A percentile compares a stretch with the other conserved stretches of the same genome.
Evolutionary conservation across 2,888 invertebrate genomes (phyloP).

Genomic region (Latrodectus hesperus): DNA sequence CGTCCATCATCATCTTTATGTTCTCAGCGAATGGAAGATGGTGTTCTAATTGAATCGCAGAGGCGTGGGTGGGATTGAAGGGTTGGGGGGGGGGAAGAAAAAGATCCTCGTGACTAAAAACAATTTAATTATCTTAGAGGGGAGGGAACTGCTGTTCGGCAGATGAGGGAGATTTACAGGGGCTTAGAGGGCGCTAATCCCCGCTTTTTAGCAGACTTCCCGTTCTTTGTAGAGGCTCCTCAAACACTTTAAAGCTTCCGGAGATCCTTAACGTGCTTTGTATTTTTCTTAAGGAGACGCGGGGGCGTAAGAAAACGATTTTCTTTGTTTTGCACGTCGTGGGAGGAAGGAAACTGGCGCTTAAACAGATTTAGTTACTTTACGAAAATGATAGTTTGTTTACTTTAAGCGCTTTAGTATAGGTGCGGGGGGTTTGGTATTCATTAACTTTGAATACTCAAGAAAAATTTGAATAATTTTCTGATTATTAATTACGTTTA

Average conservation of each 20-base stretch:
- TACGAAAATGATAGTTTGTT: too few species aligned
- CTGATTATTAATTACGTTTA: too few species aligned
- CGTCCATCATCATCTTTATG: neutral
- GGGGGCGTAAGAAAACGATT: conserved; percentile 31
- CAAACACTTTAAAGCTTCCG: neutral
- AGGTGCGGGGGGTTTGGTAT: too few species aligned
- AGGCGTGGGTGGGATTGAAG: neutral
- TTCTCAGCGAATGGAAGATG: neutral
- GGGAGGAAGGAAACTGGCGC: too few species aligned
- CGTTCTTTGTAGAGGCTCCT: neutral
- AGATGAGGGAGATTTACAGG: conserved; percentile 22
- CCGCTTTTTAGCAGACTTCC: conserved; percentile 27
- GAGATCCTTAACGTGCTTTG: conserved; percentile 14
- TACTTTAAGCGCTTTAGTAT: too few species aligned
- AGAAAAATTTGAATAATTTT: too few species aligned
- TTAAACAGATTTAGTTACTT: too few species aligned
- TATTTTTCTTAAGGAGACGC: conserved; percentile 37
- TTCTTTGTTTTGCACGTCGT: conserved; percentile 17
- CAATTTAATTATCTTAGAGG: conserved; percentile 55
- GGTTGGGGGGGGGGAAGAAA: neutral
- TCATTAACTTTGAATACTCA: too few species aligned
- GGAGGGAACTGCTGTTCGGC: conserved; percentile 12
- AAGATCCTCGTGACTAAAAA: conserved; percentile 42
- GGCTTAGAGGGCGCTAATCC: conserved; percentile 38
- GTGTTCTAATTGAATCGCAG: neutral